Base-by-base conservation (phyloP, 2,888 invertebrate species). In the Diadromus collaris region DNA sequence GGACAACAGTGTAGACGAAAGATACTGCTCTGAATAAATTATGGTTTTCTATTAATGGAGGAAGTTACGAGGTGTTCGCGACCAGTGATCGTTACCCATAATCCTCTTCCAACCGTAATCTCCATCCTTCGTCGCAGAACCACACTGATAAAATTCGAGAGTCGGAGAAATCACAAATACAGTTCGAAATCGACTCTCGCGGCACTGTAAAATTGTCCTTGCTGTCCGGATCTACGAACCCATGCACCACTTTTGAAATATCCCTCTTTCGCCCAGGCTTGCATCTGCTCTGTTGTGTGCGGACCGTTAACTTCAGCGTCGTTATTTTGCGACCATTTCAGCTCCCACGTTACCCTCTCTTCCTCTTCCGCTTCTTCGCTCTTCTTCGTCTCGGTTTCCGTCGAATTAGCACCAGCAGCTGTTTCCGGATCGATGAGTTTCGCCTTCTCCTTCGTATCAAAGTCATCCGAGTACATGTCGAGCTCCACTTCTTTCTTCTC, bases 401-500 rank as follows among this genome's bases (percentile, higher is more conserved):
- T 70, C 13, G 81, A 32, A 9, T 76, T 67, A 9, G 21, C 69
- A 58, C 86, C 83, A 38, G 81, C 54, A 63, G 74, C 80, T 76
- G 81, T 87, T 6, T 83, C 83, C 68, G 79, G 79, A 77, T 88
- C 82, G 58, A 84, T 85, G 68, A 92, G 87, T 82, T 92, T 93
- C 65, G 92, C 91, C 83, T 95, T 94, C 88, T 96, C 96, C 89
- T 96, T 95, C 77, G 92, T 92, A 89, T 95, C 96, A 92, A 97
- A 97, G 90, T 97, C 96, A 92, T 98, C 98, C 2, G 97, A 94
- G 92, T 97, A 98, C 97, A 98, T 98, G 89, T 98, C 98, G 44
- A 97, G 92, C 80, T 94, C 95, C 70, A 94, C 93, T 89, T 94
- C 94, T 74, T 92, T 91, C 85, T 92, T 92, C 0, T 82, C 85